These are phyloP conservation scores for Sula dactylatra DNA, from an alignment of 2,113 vertebrate species.

Conservation along the genomic window DNA sequence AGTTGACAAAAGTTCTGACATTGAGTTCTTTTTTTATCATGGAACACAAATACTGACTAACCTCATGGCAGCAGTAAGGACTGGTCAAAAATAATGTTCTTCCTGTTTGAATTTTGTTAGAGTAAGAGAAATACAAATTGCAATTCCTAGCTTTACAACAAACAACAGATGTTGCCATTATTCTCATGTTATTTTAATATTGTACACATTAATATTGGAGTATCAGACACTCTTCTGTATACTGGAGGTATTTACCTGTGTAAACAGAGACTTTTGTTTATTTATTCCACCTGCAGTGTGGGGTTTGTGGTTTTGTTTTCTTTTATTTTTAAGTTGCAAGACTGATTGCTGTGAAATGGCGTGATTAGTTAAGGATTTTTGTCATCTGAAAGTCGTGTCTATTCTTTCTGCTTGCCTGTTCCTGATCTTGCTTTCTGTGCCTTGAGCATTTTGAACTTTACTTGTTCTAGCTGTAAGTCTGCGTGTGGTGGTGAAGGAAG, in stretches of 20 bases:
- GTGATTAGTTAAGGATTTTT: neutral
- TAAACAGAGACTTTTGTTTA: neutral
- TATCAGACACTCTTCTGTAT: neutral
- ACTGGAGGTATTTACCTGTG: neutral
- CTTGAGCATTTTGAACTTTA: neutral
- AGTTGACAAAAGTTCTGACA: neutral
- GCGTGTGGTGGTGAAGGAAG: neutral
- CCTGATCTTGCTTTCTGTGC: neutral
- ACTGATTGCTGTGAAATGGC: neutral
- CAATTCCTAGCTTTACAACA: neutral
- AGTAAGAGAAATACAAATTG: neutral
- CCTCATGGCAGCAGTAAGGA: neutral
- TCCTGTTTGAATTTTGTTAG: neutral
- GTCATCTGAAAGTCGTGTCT: neutral
- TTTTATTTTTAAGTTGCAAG: neutral
- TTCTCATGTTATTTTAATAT: neutral
- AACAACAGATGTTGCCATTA: neutral
- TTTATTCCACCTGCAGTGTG: neutral
- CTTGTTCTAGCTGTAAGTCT: neutral
- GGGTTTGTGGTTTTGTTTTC: neutral
- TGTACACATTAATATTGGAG: accelerated
- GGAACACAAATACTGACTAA: neutral
- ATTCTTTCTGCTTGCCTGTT: neutral
- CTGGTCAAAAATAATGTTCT: neutral
- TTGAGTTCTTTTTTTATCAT: neutral